phyloP scores from a whole-genome alignment of 2,797 vertebrate species.

The Ceryle rudis region DNA sequence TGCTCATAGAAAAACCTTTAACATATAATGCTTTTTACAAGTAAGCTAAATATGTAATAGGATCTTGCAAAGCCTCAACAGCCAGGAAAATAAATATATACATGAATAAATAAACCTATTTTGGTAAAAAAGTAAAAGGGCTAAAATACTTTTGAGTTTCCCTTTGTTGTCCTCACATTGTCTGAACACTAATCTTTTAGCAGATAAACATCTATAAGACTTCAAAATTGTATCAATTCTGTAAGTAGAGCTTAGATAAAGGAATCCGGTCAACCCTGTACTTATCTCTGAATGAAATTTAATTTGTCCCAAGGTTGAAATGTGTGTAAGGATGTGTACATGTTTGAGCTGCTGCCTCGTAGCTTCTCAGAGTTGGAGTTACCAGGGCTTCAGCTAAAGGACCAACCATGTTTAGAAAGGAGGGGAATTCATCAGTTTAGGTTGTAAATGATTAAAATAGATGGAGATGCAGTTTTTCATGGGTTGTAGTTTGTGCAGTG shows the following conservation, averaged over 20 bases:
- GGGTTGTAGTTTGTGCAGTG: background rate
- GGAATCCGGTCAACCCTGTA: background rate
- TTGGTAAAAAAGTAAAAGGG: background rate
- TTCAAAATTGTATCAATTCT: background rate
- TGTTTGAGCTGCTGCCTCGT: background rate
- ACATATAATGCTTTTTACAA: background rate
- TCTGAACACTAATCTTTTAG: background rate
- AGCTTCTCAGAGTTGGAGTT: background rate
- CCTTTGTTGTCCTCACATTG: background rate
- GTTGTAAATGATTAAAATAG: background rate
- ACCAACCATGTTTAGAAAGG: background rate
- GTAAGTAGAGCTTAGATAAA: background rate
- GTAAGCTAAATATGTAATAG: background rate
- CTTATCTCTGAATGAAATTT: background rate
- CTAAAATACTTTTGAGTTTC: background rate
- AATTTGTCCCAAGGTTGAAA: background rate
- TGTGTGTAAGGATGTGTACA: too few relatives aligned
- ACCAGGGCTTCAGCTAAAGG: background rate
- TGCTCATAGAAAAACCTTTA: background rate
- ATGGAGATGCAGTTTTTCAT: background rate
- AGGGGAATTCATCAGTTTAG: background rate
- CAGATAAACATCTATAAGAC: background rate
- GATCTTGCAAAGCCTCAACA: background rate
- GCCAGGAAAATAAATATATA: background rate
- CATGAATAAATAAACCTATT: background rate